phyloP scores from a whole-genome alignment of 2,797 vertebrate genomes.

The Molossus molossus region DNA sequence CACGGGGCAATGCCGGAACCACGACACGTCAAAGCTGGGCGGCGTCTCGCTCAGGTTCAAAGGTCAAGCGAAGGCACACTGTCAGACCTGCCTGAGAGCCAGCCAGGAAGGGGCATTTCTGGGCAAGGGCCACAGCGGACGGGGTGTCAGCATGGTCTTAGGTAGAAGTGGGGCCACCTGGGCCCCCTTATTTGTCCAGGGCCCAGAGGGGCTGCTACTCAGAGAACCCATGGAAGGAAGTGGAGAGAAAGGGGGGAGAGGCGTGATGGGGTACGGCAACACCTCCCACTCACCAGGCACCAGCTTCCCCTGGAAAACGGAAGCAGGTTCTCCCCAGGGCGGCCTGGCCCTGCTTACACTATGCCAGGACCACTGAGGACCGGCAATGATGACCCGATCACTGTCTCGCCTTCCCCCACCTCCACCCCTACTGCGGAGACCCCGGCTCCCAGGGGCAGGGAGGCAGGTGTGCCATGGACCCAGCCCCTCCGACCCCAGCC shows the following conservation, averaged over 20 bases:
- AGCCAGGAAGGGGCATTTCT: neutral
- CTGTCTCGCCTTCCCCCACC: neutral
- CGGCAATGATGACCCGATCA: fast-evolving
- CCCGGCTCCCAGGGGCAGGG: neutral
- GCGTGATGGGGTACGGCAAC: fast-evolving
- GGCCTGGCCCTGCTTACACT: too few relatives aligned
- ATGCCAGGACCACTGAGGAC: neutral
- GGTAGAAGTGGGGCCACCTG: fast-evolving
- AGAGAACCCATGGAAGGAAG: too few relatives aligned
- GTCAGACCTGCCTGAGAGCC: neutral
- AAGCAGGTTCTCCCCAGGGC: neutral
- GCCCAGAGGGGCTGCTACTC: neutral
- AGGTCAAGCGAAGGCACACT: neutral
- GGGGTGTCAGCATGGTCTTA: fast-evolving
- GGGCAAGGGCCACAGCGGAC: fast-evolving
- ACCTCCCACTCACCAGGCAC: fast-evolving
- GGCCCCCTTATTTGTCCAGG: neutral
- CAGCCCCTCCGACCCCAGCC: neutral
- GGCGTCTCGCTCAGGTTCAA: fast-evolving
- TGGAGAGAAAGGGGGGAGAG: fast-evolving
- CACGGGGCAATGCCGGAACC: too few relatives aligned
- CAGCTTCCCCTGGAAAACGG: neutral
- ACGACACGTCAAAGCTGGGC: neutral
- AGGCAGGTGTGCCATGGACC: too few relatives aligned
- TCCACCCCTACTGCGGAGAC: neutral